Evolutionary conservation across 1,140 invertebrate species (phyloP), one percentile per base, ranked within the genome.

Genomic region (Ips typographus): DNA sequence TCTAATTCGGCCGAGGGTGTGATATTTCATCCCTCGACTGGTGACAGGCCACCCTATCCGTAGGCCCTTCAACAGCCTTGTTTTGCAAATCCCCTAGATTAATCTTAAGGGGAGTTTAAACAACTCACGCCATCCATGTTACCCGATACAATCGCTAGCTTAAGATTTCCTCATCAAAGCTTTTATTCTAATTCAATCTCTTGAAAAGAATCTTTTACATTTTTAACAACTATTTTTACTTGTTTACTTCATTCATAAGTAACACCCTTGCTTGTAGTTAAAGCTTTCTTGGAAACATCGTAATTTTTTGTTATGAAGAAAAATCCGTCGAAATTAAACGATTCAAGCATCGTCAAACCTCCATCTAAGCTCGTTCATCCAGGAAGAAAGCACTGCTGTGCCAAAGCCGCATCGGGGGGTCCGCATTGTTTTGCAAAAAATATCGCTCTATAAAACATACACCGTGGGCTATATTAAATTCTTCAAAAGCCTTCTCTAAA

Each of bases 381-480:
- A 44, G 22, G 40, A 61, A 53, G 60, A 56, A 62, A 63, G 44
- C 52, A 58, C 38, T 22, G 8, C 57, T 53, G 38, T 40, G 40
- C 44, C 36, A 55, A 22, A 22, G 22, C 4, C 38, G 55, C 5
- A 55, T 36, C 40, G 40, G 58, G 70, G 69, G 43, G 64, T 59
- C 55, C 64, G 65, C 59, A 69, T 68, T 68, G 65, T 69, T 65
- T 65, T 65, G 66, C 66, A 73, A 69, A 73, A 73, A 71, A 73
- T 73, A 73, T 73, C 72, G 72, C 70, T 71, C 70, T 65, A 73
- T 73, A 73, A 73, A 73, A 71, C 70, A 71, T 73, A 65, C 65
- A 71, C 65, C 59, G 55, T 59, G 70, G 36, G 71, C 71, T 72
- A 69, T 72, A 72, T 72, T 72, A 72, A 72, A 72, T 69, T 69